Percentiles rank a stretch among this genome's conserved stretches.
phyloP scores from a whole-genome alignment of 2,888 invertebrate species.

The Drosophila glabriapex region DNA sequence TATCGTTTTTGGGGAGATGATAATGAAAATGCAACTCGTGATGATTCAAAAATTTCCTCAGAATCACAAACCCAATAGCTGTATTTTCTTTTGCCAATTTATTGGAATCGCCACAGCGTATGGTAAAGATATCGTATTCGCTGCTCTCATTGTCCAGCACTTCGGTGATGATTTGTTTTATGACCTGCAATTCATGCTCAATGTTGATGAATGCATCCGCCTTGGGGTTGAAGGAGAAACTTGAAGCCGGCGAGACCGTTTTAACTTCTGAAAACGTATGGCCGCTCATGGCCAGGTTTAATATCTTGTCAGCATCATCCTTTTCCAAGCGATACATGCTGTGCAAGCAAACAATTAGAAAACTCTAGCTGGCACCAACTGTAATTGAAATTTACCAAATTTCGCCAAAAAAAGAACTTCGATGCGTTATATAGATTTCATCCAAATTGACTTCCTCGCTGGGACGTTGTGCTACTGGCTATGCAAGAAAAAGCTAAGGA shows the following conservation, averaged over 20 bases:
- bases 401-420: slow-evolving; percentile 76
- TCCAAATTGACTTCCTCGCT: slow-evolving; percentile 39
- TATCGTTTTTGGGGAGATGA: slow-evolving; percentile 46
- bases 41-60: slow-evolving; percentile 53
- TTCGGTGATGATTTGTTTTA: slow-evolving; percentile 64
- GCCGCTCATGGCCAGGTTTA: slow-evolving; percentile 13
- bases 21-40: slow-evolving; percentile 57
- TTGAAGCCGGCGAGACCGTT: neutral
- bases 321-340: slow-evolving; percentile 51
- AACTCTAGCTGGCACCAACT: neutral
- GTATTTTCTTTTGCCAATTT: slow-evolving; percentile 59
- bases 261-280: too few relatives aligned
- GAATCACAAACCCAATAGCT: slow-evolving; percentile 76
- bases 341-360: neutral
- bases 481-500: neutral
- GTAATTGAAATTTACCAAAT: slow-evolving; percentile 51
- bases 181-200: slow-evolving; percentile 41
- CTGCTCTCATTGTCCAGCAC: slow-evolving; percentile 62
- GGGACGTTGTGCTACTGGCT: slow-evolving; percentile 64
- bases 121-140: slow-evolving; percentile 66
- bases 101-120: slow-evolving; percentile 76
- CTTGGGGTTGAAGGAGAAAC: slow-evolving; percentile 43
- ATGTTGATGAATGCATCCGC: slow-evolving; percentile 25
- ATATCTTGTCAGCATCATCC: slow-evolving; percentile 27
- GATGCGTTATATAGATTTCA: slow-evolving; percentile 79